Percentiles rank a stretch among this genome's conserved stretches.
phyloP scores from a whole-genome alignment of 2,888 invertebrate species.

The Metellina segmentata region DNA sequence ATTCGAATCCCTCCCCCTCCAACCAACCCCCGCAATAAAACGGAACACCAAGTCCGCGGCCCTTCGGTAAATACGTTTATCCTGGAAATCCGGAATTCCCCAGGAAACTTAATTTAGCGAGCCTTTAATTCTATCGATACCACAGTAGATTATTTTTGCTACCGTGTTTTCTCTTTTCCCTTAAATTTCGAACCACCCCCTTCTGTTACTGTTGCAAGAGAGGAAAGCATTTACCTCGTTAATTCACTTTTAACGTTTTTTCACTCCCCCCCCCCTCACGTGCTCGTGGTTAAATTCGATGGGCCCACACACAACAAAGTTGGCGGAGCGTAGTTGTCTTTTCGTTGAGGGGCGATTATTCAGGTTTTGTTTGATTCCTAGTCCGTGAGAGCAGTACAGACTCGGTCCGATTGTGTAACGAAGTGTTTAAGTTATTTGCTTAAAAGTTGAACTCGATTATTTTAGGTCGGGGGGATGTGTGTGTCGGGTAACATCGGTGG shows the following conservation, averaged over 20 bases:
- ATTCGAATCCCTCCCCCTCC: conserved; percentile 63
- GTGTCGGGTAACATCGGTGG: no score
- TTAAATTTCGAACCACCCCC: conserved; percentile 31
- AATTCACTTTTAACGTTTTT: conserved; percentile 71
- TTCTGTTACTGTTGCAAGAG: background rate
- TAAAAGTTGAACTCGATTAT: conserved; percentile 69
- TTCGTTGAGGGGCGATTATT: conserved; percentile 38
- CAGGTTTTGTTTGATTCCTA: background rate
- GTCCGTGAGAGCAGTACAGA: background rate
- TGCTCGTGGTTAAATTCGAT: conserved; percentile 49
- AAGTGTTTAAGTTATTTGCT: conserved; percentile 70
- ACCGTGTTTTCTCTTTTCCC: background rate
- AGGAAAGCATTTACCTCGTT: conserved; percentile 59
- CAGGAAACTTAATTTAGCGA: conserved; percentile 69
- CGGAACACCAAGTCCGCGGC: conserved; percentile 22
- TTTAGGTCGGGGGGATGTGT: background rate
- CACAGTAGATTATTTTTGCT: conserved; percentile 63
- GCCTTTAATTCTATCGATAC: conserved; percentile 74
- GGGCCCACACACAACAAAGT: conserved; percentile 23
- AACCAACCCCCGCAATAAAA: conserved; percentile 47
- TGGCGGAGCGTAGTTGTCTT: conserved; percentile 49
- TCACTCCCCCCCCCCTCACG: background rate
- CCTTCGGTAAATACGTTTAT: conserved; percentile 68
- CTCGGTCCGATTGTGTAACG: conserved; percentile 46
- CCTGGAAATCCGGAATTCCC: conserved; percentile 64